Evolutionary conservation across 2,888 invertebrate genomes (phyloP).

Genomic region (Chrysolina oricalcia): DNA sequence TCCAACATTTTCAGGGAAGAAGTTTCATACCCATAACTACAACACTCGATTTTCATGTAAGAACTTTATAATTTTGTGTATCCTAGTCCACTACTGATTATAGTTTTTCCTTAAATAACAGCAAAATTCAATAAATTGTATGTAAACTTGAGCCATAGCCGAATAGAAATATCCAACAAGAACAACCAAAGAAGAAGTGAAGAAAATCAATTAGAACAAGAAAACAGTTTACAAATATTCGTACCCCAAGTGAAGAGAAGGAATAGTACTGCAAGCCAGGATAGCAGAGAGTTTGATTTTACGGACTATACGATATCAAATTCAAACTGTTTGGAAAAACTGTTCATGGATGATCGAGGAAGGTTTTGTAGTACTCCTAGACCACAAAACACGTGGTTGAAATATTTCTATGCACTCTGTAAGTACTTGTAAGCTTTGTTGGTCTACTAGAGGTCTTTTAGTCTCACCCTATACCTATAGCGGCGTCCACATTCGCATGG

Average conservation of each 20-base stretch:
- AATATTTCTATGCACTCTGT: constrained; percentile 37
- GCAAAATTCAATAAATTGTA: constrained; percentile 38
- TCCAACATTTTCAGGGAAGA: constrained; percentile 33
- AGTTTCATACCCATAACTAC: constrained; percentile 30
- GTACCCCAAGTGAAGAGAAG: neutral
- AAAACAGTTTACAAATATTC: neutral
- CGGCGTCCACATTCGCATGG: too few relatives aligned
- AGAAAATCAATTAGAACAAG: neutral
- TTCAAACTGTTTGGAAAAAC: neutral
- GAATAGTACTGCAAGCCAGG: constrained; percentile 32
- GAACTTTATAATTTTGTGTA: neutral
- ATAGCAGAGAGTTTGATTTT: constrained; percentile 42
- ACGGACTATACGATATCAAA: constrained; percentile 2
- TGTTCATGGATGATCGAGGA: constrained; percentile 18
- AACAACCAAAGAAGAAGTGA: neutral
- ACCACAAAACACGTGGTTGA: constrained; percentile 31
- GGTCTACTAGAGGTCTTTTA: too few relatives aligned
- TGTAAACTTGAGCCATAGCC: constrained; percentile 40
- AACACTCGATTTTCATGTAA: constrained; percentile 44
- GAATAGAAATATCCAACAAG: constrained; percentile 9
- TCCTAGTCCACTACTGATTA: neutral
- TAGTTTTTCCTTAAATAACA: constrained; percentile 10
- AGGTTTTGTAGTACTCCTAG: neutral
- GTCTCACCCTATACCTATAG: too few relatives aligned
- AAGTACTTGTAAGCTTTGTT: neutral